Conservation (phyloP, 2,113 vertebrate species). For the Microcebus tavaratra region DNA sequence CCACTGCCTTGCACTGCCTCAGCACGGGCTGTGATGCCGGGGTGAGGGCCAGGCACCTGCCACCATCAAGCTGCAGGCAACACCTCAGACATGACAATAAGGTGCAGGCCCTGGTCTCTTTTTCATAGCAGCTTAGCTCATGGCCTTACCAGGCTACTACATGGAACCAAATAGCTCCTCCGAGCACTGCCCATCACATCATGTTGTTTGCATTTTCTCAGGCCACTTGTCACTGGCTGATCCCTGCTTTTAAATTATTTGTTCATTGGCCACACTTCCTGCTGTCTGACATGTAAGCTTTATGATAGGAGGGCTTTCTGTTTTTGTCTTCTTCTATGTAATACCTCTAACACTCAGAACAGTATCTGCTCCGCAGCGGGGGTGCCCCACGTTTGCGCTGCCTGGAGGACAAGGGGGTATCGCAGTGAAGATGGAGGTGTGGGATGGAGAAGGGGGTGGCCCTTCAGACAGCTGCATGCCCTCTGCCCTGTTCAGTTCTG, state of each 20-base stretch:
- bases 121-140: background rate
- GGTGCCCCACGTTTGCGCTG: background rate
- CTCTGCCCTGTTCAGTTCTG: background rate
- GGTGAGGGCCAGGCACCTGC: background rate
- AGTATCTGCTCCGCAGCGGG: rapidly evolving
- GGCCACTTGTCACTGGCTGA: background rate
- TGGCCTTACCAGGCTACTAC: background rate
- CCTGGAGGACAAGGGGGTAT: rapidly evolving
- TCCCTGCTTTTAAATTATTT: background rate
- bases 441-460: rapidly evolving
- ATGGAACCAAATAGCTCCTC: background rate
- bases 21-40: background rate
- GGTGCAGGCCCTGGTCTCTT: background rate
- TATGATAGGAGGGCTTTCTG: background rate
- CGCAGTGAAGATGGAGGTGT: background rate
- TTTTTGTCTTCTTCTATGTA: background rate
- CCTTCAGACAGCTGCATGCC: background rate
- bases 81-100: background rate
- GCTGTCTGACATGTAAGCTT: background rate
- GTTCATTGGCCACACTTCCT: background rate
- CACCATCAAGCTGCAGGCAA: background rate
- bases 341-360: background rate
- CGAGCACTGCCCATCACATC: background rate
- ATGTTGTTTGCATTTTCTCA: background rate
- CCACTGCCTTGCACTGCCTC: background rate